Evolutionary conservation across 2,888 invertebrate species (phyloP).

Genomic region (Chrysolina oricalcia): DNA sequence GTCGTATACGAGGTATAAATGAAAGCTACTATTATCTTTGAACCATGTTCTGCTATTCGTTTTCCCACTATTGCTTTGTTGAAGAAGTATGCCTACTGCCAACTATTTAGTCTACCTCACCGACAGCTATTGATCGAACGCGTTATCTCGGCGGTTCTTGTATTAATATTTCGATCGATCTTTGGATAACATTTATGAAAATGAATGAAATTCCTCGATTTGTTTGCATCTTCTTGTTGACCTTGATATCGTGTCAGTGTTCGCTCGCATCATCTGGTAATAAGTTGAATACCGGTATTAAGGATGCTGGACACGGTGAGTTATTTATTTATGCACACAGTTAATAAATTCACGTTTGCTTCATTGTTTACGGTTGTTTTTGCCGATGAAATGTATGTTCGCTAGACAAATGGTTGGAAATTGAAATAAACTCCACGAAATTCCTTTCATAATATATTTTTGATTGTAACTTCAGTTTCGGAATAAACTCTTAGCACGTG

Average conservation of each 20-base stretch:
- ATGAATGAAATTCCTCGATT: conserved; percentile 16
- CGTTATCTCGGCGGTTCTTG: conserved; percentile 18
- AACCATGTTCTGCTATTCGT: conserved; percentile 48
- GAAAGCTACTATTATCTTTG: conserved; percentile 53
- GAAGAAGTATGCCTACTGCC: conserved; percentile 26
- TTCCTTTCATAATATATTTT: too few relatives aligned
- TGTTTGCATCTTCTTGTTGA: background rate
- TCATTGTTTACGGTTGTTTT: background rate
- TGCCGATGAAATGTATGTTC: background rate
- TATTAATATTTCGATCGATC: conserved; percentile 5
- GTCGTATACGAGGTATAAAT: conserved; percentile 36
- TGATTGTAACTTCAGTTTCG: too few relatives aligned
- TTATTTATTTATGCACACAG: background rate
- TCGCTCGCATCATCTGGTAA: background rate
- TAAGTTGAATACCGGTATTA: conserved; percentile 9
- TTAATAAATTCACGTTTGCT: background rate
- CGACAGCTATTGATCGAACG: conserved; percentile 39
- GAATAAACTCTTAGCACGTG: too few relatives aligned
- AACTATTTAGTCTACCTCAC: conserved; percentile 41
- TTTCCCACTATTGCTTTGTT: conserved; percentile 49
- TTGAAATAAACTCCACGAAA: too few relatives aligned
- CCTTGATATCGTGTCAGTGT: conserved; percentile 6
- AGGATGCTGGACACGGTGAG: conserved; percentile 5
- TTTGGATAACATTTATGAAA: background rate
- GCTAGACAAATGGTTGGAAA: too few relatives aligned